Evolutionary conservation across 2,113 vertebrate genomes (phyloP), one percentile per base, ranked within the genome.

Genomic region (Nyctibius bracteatus): DNA sequence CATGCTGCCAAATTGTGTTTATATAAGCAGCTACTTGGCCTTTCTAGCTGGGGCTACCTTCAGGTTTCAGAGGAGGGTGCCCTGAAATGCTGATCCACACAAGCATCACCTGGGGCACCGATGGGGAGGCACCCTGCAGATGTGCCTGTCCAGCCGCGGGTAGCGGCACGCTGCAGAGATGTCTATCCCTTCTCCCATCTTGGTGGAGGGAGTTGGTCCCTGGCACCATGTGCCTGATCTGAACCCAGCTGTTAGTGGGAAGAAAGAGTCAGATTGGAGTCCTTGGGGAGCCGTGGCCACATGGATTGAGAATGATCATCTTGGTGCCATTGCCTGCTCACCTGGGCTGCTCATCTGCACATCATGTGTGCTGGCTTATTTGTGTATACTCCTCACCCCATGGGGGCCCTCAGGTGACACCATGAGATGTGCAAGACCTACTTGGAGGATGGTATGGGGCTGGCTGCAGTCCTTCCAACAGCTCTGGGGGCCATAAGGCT

Each of bases 31-130:
- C 14, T 30, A 21, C 6, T 63, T 52, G 59, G 21, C 11, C 43
- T 75, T 66, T 14, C 47, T 43, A 73, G 14, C n/a, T 63, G n/a
- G 28, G n/a, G 14, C 25, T 84, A 9, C 44, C 21, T 63, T 72
- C 33, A 81, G 9, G 12, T 57, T 65, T 73, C 83, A 8, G 7
- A 70, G 8, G 28, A 37, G 6, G 10, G 9, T 77, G 41, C 22
- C 22, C 25, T 70, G 51, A 75, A 81, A 5, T 2, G 4, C 49
- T 68, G 46, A 86, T 33, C n/a, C 30, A 31, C 46, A 17, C 25
- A 46, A 66, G 7, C 20, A 33, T 35, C 52, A 33, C 10, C 25
- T n/a, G 7, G 18, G 12, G 7, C 2, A 0, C 21, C 0, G 9
- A 21, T 28, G 39, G 41, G 16, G 39, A 68, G 30, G 18, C 25